A percentile compares a stretch with the other conserved stretches of the same genome.
These are phyloP conservation scores for Trinectes maculatus DNA, from an alignment of 2,113 vertebrate genomes.

Conservation along the genomic window DNA sequence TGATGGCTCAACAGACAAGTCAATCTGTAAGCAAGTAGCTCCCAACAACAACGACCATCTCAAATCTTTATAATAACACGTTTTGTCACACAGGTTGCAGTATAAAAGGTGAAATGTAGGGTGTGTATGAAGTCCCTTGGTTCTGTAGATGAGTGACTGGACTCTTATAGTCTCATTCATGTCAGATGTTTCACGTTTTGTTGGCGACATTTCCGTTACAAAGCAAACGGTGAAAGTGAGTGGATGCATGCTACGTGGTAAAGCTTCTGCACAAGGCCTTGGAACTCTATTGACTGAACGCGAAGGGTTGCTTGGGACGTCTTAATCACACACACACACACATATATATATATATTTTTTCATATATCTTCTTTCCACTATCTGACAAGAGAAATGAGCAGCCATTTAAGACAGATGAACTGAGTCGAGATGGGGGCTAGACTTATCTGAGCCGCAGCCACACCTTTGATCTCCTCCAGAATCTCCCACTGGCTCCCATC, in stretches of 20 bases:
- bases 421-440: constrained; percentile 70
- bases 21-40: no score
- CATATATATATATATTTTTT: no score
- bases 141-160: no score
- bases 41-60: no score
- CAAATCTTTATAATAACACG: no score
- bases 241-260: constrained; percentile 34
- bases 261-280: constrained; percentile 39
- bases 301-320: constrained; percentile 56
- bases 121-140: no score
- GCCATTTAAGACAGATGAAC: constrained; percentile 80
- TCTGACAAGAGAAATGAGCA: constrained; percentile 80
- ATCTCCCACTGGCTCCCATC: constrained; percentile 73
- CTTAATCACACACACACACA: constrained; percentile 76
- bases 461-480: constrained; percentile 75
- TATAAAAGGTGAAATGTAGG: no score
- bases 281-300: constrained; percentile 59
- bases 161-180: no score
- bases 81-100: no score
- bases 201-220: constrained; percentile 25
- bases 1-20: no score
- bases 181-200: constrained; percentile 33
- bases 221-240: constrained; percentile 45
- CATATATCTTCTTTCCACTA: constrained; percentile 67
- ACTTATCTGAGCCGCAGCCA: constrained; percentile 78